Percentiles rank a stretch among this genome's conserved stretches.
phyloP scores from a whole-genome alignment of 2,888 invertebrate genomes.

The Perdita meconis region DNA sequence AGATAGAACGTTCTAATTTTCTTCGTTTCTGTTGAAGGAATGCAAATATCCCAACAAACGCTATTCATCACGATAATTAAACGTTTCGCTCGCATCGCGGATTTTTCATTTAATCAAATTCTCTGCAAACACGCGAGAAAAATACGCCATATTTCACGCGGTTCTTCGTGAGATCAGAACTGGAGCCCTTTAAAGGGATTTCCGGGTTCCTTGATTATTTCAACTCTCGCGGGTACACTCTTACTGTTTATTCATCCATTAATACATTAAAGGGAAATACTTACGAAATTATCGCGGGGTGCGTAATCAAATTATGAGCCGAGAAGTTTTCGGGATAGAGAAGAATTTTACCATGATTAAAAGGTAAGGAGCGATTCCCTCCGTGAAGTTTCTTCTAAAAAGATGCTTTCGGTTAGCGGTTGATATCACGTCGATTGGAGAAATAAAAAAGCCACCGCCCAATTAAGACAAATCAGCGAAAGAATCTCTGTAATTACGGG shows the following conservation, averaged over 20 bases:
- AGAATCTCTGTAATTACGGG: slow-evolving; percentile 29
- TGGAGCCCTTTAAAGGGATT: too few species aligned
- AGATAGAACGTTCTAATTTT: too few species aligned
- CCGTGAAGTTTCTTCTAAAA: slow-evolving; percentile 38
- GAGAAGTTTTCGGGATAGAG: slow-evolving; percentile 15
- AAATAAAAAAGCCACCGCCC: slow-evolving; percentile 37
- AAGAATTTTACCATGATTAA: slow-evolving; percentile 47
- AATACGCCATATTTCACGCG: too few species aligned
- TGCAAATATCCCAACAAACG: too few species aligned
- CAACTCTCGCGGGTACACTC: background rate
- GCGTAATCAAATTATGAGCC: slow-evolving; percentile 48
- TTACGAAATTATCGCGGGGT: slow-evolving; percentile 19
- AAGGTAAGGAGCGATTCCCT: slow-evolving; percentile 47
- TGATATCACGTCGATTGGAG: slow-evolving; percentile 50
- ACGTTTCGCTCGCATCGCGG: too few species aligned
- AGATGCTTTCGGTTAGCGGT: slow-evolving; percentile 44
- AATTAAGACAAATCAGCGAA: slow-evolving; percentile 29
- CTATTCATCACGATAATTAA: too few species aligned
- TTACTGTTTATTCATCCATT: slow-evolving; percentile 1
- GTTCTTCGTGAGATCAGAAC: background rate
- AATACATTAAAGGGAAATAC: slow-evolving; percentile 15
- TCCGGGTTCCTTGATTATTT: too few species aligned
- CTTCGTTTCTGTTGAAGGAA: too few species aligned
- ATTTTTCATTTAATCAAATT: too few species aligned
- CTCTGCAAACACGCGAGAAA: too few species aligned